A percentile compares a stretch with the other conserved stretches of the same genome.
These are phyloP conservation scores for Drosophila silvestris DNA, from an alignment of 2,888 invertebrate species.

Conservation along the genomic window DNA sequence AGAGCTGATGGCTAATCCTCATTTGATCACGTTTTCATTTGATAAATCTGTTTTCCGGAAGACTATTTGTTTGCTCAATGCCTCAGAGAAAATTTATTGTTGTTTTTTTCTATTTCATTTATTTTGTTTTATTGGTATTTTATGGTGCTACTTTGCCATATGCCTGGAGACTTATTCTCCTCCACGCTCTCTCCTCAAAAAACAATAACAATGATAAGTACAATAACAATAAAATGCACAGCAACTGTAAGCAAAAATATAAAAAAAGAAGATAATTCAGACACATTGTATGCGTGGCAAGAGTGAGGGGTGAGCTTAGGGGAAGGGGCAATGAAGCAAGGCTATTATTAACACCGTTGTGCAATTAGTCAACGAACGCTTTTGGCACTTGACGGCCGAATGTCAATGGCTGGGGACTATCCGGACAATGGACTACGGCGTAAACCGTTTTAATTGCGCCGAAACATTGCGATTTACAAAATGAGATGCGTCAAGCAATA, in stretches of 20 bases:
- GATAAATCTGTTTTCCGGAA: background rate
- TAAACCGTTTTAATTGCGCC: slow-evolving; percentile 47
- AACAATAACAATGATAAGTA: background rate
- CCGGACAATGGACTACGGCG: slow-evolving; percentile 5
- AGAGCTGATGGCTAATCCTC: background rate
- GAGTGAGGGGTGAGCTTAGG: background rate
- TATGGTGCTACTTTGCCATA: background rate
- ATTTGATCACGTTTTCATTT: background rate
- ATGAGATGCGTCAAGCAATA: slow-evolving; percentile 26
- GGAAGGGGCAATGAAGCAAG: background rate
- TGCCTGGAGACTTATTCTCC: background rate
- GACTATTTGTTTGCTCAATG: background rate
- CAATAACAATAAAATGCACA: background rate
- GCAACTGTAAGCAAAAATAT: background rate
- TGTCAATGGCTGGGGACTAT: slow-evolving; percentile 42
- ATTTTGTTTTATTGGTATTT: background rate
- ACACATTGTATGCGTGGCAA: background rate
- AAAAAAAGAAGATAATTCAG: slow-evolving; percentile 9
- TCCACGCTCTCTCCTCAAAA: background rate
- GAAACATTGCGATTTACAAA: slow-evolving; percentile 40
- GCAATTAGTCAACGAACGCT: slow-evolving; percentile 50
- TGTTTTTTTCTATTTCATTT: background rate
- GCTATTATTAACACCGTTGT: slow-evolving; percentile 52
- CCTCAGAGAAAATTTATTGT: background rate
- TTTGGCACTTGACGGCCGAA: slow-evolving; percentile 48